Evolutionary conservation across 2,113 vertebrate species (phyloP).

Genomic region (Phaethornis superciliosus): DNA sequence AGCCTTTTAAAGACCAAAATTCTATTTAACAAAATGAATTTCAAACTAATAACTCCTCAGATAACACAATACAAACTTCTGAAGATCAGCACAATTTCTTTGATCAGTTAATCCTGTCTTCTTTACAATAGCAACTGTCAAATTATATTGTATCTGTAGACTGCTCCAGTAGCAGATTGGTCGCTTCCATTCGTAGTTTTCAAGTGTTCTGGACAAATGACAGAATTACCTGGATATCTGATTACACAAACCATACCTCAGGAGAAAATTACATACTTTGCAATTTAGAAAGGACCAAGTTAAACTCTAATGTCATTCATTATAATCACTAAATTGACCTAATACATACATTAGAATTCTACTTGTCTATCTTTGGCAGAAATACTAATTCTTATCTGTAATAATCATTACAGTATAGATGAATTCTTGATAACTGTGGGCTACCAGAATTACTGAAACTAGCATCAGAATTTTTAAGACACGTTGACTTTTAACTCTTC

Average conservation of each 20-base stretch:
- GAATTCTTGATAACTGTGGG: not conserved
- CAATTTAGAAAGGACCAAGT: not conserved
- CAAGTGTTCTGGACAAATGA: slow-evolving; percentile 1
- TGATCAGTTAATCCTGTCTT: slow-evolving; percentile 9
- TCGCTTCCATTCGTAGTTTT: not conserved
- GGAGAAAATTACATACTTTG: not conserved
- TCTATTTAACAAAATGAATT: not conserved
- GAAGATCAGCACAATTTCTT: not conserved
- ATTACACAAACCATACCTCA: not conserved
- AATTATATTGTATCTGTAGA: not conserved
- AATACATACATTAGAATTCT: not conserved
- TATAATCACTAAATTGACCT: not conserved
- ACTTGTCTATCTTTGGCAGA: not conserved
- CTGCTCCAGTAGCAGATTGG: not conserved
- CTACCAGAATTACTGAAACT: not conserved
- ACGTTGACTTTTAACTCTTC: not conserved
- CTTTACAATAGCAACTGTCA: not conserved
- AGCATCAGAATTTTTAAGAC: not conserved
- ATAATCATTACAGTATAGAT: not conserved
- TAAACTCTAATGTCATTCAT: not conserved
- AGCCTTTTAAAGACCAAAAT: not conserved
- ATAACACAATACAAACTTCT: slow-evolving; percentile 22
- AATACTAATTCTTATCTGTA: not conserved
- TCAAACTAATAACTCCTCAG: slow-evolving; percentile 13
- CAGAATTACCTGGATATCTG: not conserved